Base-by-base conservation (phyloP, 2,797 vertebrate genomes). In the Falco berigora region DNA sequence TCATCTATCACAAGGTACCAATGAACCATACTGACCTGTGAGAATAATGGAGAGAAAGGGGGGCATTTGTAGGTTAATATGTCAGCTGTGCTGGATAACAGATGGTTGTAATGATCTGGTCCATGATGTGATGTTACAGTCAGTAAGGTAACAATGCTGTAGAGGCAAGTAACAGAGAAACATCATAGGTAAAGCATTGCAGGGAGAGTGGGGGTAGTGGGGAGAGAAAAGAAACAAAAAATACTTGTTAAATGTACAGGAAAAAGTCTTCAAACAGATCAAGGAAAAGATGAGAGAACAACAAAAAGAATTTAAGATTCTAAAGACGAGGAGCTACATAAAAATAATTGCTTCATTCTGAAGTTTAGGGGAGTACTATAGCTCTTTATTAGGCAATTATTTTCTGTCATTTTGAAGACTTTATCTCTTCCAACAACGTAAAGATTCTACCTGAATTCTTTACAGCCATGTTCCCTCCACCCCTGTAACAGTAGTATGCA, bases 351-450 rank as follows among this genome's bases (percentile, higher is more conserved):
- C 88, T 96, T 92, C 58, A 34, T 91, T 97, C 76, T 74, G 78
- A 86, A 86, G 90, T 88, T 95, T 82, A 86, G 94, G 94, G 76
- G 80, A 96, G 47, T 56, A 62, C 53, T 87, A 25, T 92, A 85
- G 74, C 50, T 93, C 72, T 97, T 95, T 96, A 94, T 96, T 96
- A 91, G 82, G 90, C 88, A 95, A 96, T 95, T 96, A 92, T 96
- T 95, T 95, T 76, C 71, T 90, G 82, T 95, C 85, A 77, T 94
- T 93, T 94, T 95, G 80, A 93, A 92, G 66, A 92, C 82, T 88
- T 91, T 69, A 81, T 94, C 82, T 90, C 69, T 89, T 77, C 53
- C 77, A 88, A 93, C 36, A 66, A 53, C 36, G 59, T 80, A 76
- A 90, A 86, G 80, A 66, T 87, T 72, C 82, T 81, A 94, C 83